These are phyloP conservation scores for Agrotis clavis DNA, from an alignment of 2,888 invertebrate genomes.

Conservation along the genomic window DNA sequence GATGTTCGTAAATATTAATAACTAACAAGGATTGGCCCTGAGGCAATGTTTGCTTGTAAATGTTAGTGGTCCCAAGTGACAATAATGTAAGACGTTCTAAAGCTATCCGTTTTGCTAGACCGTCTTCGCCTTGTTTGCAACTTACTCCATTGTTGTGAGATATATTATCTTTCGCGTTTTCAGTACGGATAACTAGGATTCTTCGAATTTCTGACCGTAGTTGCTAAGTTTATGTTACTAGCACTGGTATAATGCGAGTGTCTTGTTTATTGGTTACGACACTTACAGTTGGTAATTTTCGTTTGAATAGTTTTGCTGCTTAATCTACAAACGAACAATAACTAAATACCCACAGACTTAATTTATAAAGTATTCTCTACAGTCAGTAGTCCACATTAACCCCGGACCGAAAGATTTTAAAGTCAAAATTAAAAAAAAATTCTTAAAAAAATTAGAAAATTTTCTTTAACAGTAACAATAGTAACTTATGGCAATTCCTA, in stretches of 20 bases:
- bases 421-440: no score
- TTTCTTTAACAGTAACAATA: no score
- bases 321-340: not conserved
- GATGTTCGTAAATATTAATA: constrained; percentile 72
- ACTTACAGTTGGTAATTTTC: not conserved
- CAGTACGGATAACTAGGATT: constrained; percentile 24
- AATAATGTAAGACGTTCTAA: constrained; percentile 47
- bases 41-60: constrained; percentile 45
- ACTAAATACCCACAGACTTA: no score
- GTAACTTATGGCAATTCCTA: no score
- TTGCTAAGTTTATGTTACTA: constrained; percentile 8
- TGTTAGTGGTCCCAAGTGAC: constrained; percentile 57
- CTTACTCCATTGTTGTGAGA: constrained; percentile 30
- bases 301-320: not conserved
- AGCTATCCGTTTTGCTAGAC: constrained; percentile 39
- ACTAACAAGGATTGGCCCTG: constrained; percentile 46
- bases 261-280: constrained; percentile 15
- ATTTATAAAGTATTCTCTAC: no score
- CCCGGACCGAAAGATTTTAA: no score
- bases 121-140: constrained; percentile 29
- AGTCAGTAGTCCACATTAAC: no score
- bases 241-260: constrained; percentile 6
- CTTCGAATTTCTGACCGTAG: constrained; percentile 32
- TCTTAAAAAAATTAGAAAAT: no score
- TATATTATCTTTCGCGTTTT: constrained; percentile 35